Evolutionary conservation across 1,140 invertebrate species (phyloP).

Genomic region (Aphis craccivora): DNA sequence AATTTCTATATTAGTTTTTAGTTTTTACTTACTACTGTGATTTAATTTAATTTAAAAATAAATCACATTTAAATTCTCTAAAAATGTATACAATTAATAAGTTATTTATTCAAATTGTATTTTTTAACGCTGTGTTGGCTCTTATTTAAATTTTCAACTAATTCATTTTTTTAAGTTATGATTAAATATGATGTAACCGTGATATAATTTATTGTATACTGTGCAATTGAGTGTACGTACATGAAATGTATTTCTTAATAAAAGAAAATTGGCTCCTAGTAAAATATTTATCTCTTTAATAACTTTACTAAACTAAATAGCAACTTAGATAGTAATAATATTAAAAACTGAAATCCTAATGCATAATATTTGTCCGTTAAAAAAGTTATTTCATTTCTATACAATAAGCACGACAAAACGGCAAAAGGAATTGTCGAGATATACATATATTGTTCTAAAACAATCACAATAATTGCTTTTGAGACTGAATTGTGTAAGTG

Average conservation of each 20-base stretch:
- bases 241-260: not conserved
- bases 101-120: too few species aligned
- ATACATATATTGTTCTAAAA: not conserved
- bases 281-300: not conserved
- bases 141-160: too few species aligned
- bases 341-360: not conserved
- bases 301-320: not conserved
- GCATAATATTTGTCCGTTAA: not conserved
- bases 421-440: not conserved
- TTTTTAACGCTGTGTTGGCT: too few species aligned
- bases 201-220: not conserved
- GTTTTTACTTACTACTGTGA: too few species aligned
- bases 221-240: not conserved
- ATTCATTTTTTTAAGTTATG: not conserved
- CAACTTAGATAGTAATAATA: not conserved
- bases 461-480: slow-evolving; percentile 3
- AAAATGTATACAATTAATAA: too few species aligned
- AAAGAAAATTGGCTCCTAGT: not conserved
- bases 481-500: not conserved
- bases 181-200: not conserved
- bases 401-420: not conserved
- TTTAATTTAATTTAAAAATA: too few species aligned
- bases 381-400: not conserved
- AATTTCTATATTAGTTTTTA: not conserved
- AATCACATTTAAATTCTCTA: too few species aligned